Percentiles rank a stretch among this genome's conserved stretches.
phyloP scores from a whole-genome alignment of 2,888 invertebrate species.

The Meganola albula region DNA sequence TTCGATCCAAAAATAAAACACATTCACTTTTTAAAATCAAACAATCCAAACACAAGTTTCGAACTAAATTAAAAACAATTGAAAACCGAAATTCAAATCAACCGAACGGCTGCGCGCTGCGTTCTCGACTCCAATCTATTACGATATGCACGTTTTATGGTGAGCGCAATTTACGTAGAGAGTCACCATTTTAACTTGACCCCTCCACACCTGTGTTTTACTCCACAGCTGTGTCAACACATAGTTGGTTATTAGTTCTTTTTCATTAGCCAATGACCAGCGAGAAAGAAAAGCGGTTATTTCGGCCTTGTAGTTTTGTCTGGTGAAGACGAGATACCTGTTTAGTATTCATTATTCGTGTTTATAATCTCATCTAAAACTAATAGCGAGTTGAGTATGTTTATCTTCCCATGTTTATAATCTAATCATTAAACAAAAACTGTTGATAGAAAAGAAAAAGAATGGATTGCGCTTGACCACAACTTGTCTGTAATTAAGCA shows the following conservation, averaged over 20 bases:
- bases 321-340: constrained; percentile 23
- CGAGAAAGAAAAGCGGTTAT: constrained; percentile 21
- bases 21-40: constrained; percentile 23
- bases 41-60: constrained; percentile 13
- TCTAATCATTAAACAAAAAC: no score
- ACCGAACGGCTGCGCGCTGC: constrained; percentile 37
- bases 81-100: constrained; percentile 28
- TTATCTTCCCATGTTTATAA: no score
- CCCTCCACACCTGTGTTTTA: constrained; percentile 27
- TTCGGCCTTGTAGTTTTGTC: constrained; percentile 28
- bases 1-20: constrained; percentile 18
- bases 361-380: no score
- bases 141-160: constrained; percentile 46
- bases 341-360: constrained; percentile 3
- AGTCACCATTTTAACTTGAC: constrained; percentile 40
- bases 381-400: no score
- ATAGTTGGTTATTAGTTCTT: constrained; percentile 20
- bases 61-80: constrained; percentile 20
- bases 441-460: no score
- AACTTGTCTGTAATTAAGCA: no score
- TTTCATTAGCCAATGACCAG: constrained; percentile 21
- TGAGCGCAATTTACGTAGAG: constrained; percentile 51
- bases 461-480: no score
- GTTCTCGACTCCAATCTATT: constrained; percentile 54
- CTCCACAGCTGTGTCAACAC: constrained; percentile 24